Percentiles rank a stretch among this genome's conserved stretches.
Conservation (phyloP, 2,113 vertebrate species). For the Aviceda subcristata region DNA sequence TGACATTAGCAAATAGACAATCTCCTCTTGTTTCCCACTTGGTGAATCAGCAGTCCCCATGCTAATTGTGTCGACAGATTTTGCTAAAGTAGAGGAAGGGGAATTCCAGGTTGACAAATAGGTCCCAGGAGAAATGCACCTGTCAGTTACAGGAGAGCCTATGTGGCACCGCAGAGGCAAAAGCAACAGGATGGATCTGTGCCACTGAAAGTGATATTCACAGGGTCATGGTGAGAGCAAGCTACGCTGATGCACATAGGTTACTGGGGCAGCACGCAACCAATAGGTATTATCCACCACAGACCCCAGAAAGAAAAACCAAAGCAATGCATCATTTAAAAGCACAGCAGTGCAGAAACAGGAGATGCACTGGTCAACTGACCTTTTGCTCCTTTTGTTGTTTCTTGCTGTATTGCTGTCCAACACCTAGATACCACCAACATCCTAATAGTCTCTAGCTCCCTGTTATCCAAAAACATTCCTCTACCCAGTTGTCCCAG, state of each 20-base stretch:
- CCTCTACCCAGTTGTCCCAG: not conserved
- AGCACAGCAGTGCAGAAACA: not conserved
- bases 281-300: not conserved
- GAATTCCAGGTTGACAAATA: slow-evolving; percentile 64
- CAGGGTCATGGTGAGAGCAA: not conserved
- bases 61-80: slow-evolving; percentile 33
- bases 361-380: not conserved
- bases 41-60: slow-evolving; percentile 64
- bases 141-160: slow-evolving; percentile 30
- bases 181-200: not conserved
- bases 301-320: not conserved
- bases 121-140: slow-evolving; percentile 45
- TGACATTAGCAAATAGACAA: slow-evolving; percentile 63
- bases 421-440: not conserved
- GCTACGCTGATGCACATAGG: not conserved
- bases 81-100: slow-evolving; percentile 34
- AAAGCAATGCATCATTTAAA: not conserved
- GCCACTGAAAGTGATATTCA: not conserved
- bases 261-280: not conserved
- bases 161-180: not conserved
- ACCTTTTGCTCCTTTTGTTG: not conserved
- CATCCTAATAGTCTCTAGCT: not conserved
- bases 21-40: slow-evolving; percentile 46
- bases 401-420: not conserved
- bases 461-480: not conserved